These are phyloP conservation scores for Drosophila helvetica DNA, from an alignment of 2,888 invertebrate genomes.

Conservation along the genomic window DNA sequence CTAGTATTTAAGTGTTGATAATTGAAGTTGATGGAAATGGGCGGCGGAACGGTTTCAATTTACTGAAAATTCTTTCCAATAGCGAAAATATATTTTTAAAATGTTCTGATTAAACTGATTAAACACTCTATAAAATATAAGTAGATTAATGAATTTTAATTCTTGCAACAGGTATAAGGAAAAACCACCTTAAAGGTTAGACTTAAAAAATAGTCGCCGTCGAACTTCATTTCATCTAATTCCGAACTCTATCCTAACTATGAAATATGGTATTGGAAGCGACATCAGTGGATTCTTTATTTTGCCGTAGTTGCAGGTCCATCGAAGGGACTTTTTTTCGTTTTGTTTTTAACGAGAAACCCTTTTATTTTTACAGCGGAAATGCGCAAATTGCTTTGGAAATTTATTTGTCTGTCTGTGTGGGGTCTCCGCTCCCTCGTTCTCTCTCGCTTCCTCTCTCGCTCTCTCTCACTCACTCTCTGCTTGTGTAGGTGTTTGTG, in stretches of 20 bases:
- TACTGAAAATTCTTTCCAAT: background rate
- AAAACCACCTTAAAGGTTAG: slow-evolving; percentile 6
- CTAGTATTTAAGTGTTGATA: background rate
- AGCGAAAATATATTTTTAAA: background rate
- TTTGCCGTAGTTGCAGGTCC: slow-evolving; percentile 22
- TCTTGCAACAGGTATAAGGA: no score
- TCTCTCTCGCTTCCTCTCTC: background rate
- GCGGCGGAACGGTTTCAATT: background rate
- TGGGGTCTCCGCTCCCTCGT: no score
- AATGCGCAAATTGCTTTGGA: slow-evolving; percentile 78
- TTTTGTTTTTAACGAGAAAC: slow-evolving; percentile 75
- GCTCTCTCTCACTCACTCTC: background rate
- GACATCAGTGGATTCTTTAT: slow-evolving; percentile 34
- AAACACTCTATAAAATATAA: no score
- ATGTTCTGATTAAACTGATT: background rate
- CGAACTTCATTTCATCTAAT: slow-evolving; percentile 46
- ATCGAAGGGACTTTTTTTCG: slow-evolving; percentile 47
- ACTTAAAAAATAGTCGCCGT: slow-evolving; percentile 22
- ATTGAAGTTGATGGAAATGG: background rate
- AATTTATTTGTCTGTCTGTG: slow-evolving; percentile 63
- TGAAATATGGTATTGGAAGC: slow-evolving; percentile 55
- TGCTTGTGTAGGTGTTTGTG: slow-evolving; percentile 20
- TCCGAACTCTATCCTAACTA: slow-evolving; percentile 66
- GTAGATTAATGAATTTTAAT: no score
- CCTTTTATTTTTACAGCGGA: slow-evolving; percentile 77